Percentiles rank a stretch among this genome's conserved stretches.
These are phyloP conservation scores for Prochilodus magdalenae DNA, from an alignment of 2,113 vertebrate genomes.

Conservation along the genomic window DNA sequence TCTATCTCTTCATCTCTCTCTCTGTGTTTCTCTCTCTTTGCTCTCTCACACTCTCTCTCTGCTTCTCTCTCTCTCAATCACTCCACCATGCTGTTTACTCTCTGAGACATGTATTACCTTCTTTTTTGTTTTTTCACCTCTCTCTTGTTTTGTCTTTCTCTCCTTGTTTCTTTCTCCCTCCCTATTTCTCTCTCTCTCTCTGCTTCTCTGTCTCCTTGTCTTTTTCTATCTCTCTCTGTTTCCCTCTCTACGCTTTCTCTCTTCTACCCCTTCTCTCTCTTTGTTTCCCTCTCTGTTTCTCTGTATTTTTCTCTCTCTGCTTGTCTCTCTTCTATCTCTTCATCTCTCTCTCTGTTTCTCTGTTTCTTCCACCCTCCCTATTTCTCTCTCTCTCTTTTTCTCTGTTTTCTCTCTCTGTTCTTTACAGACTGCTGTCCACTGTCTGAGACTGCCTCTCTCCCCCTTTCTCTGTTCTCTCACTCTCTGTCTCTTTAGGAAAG, in stretches of 20 bases:
- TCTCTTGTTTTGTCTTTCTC: not conserved
- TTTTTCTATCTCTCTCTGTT: not conserved
- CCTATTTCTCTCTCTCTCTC: not conserved
- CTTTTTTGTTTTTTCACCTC: not conserved
- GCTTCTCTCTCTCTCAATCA: not conserved
- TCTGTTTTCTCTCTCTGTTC: not conserved
- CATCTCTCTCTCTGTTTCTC: too few species aligned
- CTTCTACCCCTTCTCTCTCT: not conserved
- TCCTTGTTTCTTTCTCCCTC: not conserved
- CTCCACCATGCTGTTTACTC: not conserved
- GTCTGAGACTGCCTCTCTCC: constrained; percentile 15
- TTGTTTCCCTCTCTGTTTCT: not conserved
- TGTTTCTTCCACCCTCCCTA: too few species aligned
- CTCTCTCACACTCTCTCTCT: not conserved
- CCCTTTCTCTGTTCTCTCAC: not conserved
- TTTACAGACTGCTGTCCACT: not conserved
- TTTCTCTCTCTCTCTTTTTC: not conserved
- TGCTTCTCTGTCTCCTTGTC: too few species aligned
- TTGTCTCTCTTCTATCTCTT: not conserved
- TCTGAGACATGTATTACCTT: not conserved
- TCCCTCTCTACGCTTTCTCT: not conserved
- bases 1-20: not conserved
- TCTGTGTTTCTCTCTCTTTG: not conserved
- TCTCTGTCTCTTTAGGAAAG: not conserved
- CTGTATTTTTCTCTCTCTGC: not conserved